A percentile compares a stretch with the other conserved stretches of the same genome.
Evolutionary conservation across 2,113 vertebrate species (phyloP).

Genomic region (Melanerpes formicivorus): DNA sequence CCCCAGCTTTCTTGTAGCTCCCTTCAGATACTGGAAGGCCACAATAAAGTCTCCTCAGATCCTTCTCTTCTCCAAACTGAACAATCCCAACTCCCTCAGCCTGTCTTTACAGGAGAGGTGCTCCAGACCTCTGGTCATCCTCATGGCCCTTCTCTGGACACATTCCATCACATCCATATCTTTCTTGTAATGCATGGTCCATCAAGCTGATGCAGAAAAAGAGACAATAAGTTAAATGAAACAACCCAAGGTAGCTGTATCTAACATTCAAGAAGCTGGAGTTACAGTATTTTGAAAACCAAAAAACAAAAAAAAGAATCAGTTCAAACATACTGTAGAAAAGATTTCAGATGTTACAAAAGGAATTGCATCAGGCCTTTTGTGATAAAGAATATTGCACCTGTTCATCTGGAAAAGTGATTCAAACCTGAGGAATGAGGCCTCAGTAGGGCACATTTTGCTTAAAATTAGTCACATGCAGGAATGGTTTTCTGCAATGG

Average conservation of each 20-base stretch:
- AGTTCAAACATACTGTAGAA: not conserved
- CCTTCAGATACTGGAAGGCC: too few species aligned
- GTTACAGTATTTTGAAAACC: not conserved
- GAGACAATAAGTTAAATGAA: not conserved
- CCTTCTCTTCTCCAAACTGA: too few species aligned
- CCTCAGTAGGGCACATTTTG: not conserved
- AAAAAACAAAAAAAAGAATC: not conserved
- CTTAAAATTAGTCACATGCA: not conserved
- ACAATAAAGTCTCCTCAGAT: too few species aligned
- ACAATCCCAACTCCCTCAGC: too few species aligned
- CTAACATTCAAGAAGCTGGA: not conserved
- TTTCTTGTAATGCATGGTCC: too few species aligned
- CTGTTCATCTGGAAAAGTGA: not conserved
- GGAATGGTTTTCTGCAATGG: conserved; percentile 8
- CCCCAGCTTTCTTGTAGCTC: too few species aligned
- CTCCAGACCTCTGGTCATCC: too few species aligned
- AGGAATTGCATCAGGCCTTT: not conserved
- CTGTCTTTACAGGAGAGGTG: too few species aligned
- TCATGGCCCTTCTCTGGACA: too few species aligned
- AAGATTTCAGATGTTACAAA: not conserved
- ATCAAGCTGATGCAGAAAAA: not conserved
- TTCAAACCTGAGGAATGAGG: not conserved
- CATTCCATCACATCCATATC: too few species aligned
- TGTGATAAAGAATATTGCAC: not conserved
- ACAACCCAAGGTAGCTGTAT: not conserved